These are phyloP conservation scores for Toxonevra muliebris DNA, from an alignment of 2,888 invertebrate genomes.

Conservation along the genomic window DNA sequence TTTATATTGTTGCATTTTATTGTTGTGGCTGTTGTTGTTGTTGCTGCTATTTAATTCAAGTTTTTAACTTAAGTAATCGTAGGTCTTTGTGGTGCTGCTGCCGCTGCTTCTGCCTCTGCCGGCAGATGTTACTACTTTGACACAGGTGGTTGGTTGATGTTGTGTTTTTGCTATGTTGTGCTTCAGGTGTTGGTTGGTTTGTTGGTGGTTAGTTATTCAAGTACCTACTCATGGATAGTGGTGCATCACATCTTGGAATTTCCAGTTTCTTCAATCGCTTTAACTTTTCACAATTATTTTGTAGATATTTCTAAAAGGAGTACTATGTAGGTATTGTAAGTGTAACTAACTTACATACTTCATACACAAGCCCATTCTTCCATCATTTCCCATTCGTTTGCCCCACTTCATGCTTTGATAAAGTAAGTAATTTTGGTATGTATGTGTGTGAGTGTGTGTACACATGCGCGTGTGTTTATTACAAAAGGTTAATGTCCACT, in stretches of 20 bases:
- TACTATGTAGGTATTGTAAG: constrained; percentile 5
- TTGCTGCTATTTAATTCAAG: constrained; percentile 34
- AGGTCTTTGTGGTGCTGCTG: constrained; percentile 37
- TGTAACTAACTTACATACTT: neutral
- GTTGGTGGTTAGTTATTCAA: too few relatives aligned
- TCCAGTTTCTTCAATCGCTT: constrained; percentile 31
- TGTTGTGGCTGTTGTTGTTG: constrained; percentile 5
- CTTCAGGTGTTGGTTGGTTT: too few relatives aligned
- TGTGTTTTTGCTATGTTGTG: neutral
- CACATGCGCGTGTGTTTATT: constrained; percentile 1
- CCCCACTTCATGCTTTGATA: neutral
- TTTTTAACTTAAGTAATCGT: constrained; percentile 46
- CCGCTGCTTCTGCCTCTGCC: constrained; percentile 21
- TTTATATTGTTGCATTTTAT: constrained; percentile 14
- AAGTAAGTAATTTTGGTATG: too few relatives aligned
- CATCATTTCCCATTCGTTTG: neutral
- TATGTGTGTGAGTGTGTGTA: neutral
- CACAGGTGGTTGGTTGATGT: constrained; percentile 1
- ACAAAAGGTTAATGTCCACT: constrained; percentile 29
- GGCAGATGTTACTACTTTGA: neutral
- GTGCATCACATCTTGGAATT: neutral
- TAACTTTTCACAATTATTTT: constrained; percentile 56
- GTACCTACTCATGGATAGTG: too few relatives aligned
- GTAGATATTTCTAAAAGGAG: constrained; percentile 43
- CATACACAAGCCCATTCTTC: neutral